A percentile compares a stretch with the other conserved stretches of the same genome.
Conservation (phyloP, 2,113 vertebrate species). For the Ahaetulla prasina region DNA sequence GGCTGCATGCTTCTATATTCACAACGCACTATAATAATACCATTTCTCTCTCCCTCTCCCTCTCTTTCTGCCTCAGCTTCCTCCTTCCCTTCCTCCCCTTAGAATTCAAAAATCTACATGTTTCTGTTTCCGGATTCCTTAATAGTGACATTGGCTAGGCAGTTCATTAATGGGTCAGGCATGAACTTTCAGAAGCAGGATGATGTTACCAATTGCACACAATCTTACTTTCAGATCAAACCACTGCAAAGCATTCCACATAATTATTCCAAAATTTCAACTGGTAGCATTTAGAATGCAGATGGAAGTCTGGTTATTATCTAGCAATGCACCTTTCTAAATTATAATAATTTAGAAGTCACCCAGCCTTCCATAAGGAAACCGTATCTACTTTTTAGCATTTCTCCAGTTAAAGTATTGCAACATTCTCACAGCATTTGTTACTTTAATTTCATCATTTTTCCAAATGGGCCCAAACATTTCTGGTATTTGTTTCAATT, state of each 20-base stretch:
- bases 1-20: background rate
- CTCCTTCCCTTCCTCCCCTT: background rate
- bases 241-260: background rate
- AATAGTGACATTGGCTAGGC: background rate
- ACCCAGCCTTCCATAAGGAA: background rate
- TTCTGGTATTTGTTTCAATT: background rate
- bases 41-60: background rate
- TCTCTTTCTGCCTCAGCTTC: background rate
- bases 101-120: background rate
- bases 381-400: background rate
- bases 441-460: background rate
- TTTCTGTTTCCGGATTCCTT: background rate
- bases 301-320: background rate
- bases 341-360: background rate
- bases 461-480: background rate
- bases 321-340: background rate
- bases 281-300: background rate
- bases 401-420: background rate
- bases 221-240: background rate
- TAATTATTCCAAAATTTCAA: background rate
- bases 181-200: background rate
- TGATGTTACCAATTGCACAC: background rate
- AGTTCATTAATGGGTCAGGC: background rate
- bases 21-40: background rate
- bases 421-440: background rate